Percentiles rank a stretch among this genome's conserved stretches.
These are phyloP conservation scores for Circaetus cinerascens DNA, from an alignment of 2,113 vertebrate species.

Conservation along the genomic window DNA sequence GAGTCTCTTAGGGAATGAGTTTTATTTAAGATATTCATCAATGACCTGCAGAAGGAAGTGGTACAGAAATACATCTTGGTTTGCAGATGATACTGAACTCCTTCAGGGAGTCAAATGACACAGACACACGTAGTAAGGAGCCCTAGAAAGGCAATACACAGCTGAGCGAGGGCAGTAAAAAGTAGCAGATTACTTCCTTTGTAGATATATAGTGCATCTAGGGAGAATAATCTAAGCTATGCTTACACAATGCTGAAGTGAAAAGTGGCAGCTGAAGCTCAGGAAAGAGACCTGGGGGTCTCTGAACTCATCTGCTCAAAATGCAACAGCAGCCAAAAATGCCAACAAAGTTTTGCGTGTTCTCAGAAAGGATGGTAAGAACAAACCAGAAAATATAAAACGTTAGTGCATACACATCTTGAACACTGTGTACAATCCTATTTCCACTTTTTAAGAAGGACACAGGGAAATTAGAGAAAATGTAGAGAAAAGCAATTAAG, in stretches of 20 bases:
- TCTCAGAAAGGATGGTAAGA: neutral
- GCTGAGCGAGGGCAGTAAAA: accelerated
- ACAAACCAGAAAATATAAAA: neutral
- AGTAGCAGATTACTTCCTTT: neutral
- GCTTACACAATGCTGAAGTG: neutral
- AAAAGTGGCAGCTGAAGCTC: neutral
- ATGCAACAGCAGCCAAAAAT: neutral
- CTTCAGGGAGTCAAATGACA: neutral
- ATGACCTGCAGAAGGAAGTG: neutral
- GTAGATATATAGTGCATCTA: neutral
- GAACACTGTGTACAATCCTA: neutral
- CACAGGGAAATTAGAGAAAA: neutral
- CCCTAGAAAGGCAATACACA: neutral
- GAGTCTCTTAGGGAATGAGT: neutral
- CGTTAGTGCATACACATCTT: neutral
- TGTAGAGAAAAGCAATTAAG: neutral
- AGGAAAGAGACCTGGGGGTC: neutral
- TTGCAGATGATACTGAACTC: neutral
- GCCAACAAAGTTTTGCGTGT: neutral
- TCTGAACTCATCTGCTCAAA: neutral
- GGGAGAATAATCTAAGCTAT: neutral
- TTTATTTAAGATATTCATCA: neutral
- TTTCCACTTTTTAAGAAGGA: neutral
- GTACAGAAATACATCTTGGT: neutral
- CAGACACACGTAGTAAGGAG: neutral